These are phyloP conservation scores for Griposia aprilina DNA, from an alignment of 2,888 invertebrate genomes.

Conservation along the genomic window DNA sequence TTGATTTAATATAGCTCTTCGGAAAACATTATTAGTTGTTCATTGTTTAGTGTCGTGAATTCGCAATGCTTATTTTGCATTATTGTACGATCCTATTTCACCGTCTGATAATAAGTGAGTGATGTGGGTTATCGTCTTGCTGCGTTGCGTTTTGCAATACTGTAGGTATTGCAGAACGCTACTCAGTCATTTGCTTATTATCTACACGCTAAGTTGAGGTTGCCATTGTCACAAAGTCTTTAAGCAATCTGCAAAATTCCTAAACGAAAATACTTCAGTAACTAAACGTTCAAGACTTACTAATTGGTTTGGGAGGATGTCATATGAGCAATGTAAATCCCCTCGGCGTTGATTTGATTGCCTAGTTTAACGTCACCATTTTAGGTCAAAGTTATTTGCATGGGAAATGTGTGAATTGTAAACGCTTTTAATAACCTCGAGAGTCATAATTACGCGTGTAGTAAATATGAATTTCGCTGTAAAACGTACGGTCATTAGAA, in stretches of 20 bases:
- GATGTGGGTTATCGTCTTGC: conserved; percentile 57
- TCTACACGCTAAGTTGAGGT: conserved; percentile 9
- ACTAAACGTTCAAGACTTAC: conserved; percentile 17
- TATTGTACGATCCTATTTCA: conserved; percentile 36
- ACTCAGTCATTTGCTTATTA: background rate
- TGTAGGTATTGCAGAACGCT: background rate
- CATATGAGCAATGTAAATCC: conserved; percentile 26
- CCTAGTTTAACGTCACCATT: conserved; percentile 44
- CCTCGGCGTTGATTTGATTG: conserved; percentile 12
- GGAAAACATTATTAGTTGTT: conserved; percentile 17
- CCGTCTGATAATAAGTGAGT: conserved; percentile 43
- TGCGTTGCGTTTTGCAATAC: conserved; percentile 31
- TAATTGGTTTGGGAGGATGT: conserved; percentile 27
- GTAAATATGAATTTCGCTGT: conserved; percentile 36
- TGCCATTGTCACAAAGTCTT: background rate
- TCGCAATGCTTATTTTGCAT: conserved; percentile 10
- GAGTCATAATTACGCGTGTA: conserved; percentile 31
- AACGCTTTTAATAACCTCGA: conserved; percentile 44
- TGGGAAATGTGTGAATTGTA: conserved; percentile 51
- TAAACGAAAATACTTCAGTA: conserved; percentile 3
- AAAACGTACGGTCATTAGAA: conserved; percentile 27
- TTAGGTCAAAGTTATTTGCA: conserved; percentile 44
- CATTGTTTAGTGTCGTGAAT: conserved; percentile 11
- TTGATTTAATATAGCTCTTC: conserved; percentile 42
- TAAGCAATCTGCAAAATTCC: background rate